Evolutionary conservation across 2,113 vertebrate species (phyloP), one percentile per base, ranked within the genome.

Genomic region (Brachyhypopomus gauderio): DNA sequence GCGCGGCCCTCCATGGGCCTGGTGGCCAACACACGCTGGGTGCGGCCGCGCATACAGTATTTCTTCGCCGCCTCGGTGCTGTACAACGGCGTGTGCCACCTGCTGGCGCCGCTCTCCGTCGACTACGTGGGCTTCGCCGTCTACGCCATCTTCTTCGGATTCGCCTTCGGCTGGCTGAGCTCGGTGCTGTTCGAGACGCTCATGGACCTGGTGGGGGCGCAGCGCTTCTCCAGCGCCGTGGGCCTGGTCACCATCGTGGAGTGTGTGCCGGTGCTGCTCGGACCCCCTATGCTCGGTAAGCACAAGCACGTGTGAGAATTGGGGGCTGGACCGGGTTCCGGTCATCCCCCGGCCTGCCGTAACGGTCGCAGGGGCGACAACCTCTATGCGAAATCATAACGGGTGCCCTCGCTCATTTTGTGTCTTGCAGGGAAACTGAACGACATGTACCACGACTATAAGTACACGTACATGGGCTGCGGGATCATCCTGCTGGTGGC

Each of bases 1-100:
- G 97, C 98, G 16, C 94, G 98, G 25, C 98, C 98, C 20, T 97
- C 96, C 9, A 99, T 99, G 98, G 97, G 98, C 72, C 91, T 99
- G 23, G 76, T 98, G 75, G 98, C 97, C 56, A 99, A 99, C 89
- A 98, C 96, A 20, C 95, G 91, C 85, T 96, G 95, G 96, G 85
- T 99, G 80, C 94, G 98, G 3, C 98, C 98, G 16, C 90, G 94
- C 38, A 17, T 99, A 4, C 98, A 99, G 87, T 99, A 97, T 88
- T 99, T 95, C 90, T 99, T 99, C 0, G 96, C 96, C 0, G 91
- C 92, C 0, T 92, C 97, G 0, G 77, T 98, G 17, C 55, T 98
- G 76, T 95, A 95, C 84, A 99, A 99, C 0, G 98, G 96, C 0
- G 82, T 96, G 22, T 99, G 98, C 79, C 98, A 99, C 82, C 84